These are phyloP conservation scores for Flexamia atlantica DNA, from an alignment of 2,888 invertebrate species.

Conservation along the genomic window DNA sequence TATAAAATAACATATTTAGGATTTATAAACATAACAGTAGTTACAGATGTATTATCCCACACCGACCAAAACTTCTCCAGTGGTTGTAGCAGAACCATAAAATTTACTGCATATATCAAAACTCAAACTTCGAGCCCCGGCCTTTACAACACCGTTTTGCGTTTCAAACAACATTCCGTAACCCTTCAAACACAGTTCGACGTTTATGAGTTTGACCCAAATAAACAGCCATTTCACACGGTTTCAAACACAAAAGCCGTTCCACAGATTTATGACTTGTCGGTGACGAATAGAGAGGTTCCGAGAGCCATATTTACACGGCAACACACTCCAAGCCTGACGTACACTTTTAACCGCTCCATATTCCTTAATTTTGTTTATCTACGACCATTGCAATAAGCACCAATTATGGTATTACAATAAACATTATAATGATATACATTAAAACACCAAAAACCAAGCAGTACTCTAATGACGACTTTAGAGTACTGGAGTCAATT, in stretches of 20 bases:
- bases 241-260: slow-evolving; percentile 42
- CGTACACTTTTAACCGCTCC: too few species aligned
- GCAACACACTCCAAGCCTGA: background rate
- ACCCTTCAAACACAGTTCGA: slow-evolving; percentile 42
- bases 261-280: slow-evolving; percentile 1
- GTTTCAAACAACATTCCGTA: slow-evolving; percentile 25
- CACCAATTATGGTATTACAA: too few species aligned
- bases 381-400: too few species aligned
- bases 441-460: too few species aligned
- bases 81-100: background rate
- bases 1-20: too few species aligned
- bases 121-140: background rate
- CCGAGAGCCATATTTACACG: background rate
- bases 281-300: slow-evolving; percentile 4
- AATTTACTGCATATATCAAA: slow-evolving; percentile 17
- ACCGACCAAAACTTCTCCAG: too few species aligned
- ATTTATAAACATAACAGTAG: too few species aligned
- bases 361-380: too few species aligned
- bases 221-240: slow-evolving; percentile 41
- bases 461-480: too few species aligned
- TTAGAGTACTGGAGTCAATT: too few species aligned
- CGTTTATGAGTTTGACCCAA: slow-evolving; percentile 45
- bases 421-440: too few species aligned
- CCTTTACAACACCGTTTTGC: background rate
- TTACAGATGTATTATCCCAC: too few species aligned